These are phyloP conservation scores for Lepas anatifera DNA, from an alignment of 2,888 invertebrate genomes.

Conservation along the genomic window DNA sequence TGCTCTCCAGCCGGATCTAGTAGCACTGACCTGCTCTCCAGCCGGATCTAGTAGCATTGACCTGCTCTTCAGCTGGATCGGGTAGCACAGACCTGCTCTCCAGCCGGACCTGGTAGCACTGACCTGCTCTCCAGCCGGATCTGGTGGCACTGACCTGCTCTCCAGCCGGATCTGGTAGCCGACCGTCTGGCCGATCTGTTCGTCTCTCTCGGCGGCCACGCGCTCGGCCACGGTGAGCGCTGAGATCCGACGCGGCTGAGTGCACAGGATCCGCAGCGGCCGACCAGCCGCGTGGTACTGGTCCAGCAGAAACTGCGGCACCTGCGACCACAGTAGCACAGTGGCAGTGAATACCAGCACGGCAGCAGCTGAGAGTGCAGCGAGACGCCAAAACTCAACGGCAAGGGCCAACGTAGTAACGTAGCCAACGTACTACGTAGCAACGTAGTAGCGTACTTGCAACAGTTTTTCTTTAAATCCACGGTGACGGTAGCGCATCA, in stretches of 20 bases:
- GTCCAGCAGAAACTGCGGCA: conserved; percentile 85
- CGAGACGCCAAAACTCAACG: no score
- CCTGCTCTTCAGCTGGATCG: neutral
- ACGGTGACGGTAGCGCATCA: no score
- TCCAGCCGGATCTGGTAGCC: conserved; percentile 88
- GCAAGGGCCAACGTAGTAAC: no score
- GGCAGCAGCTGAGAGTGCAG: no score
- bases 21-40: neutral
- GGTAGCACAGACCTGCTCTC: conserved; percentile 38
- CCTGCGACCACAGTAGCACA: conserved; percentile 35
- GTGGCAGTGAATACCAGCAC: no score
- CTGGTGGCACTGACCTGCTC: conserved; percentile 42
- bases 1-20: neutral
- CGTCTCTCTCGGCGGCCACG: conserved; percentile 61
- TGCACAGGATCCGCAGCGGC: conserved; percentile 74
- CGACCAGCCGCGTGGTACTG: conserved; percentile 46
- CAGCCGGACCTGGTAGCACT: no score
- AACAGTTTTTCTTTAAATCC: no score
- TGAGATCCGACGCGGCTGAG: conserved; percentile 83
- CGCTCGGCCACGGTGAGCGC: conserved; percentile 81
- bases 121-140: neutral
- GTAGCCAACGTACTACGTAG: no score
- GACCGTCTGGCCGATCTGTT: conserved; percentile 46
- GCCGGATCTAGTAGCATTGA: no score
- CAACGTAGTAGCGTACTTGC: no score